Base-by-base conservation (phyloP, 1,140 invertebrate genomes). In the Anoplophora glabripennis region DNA sequence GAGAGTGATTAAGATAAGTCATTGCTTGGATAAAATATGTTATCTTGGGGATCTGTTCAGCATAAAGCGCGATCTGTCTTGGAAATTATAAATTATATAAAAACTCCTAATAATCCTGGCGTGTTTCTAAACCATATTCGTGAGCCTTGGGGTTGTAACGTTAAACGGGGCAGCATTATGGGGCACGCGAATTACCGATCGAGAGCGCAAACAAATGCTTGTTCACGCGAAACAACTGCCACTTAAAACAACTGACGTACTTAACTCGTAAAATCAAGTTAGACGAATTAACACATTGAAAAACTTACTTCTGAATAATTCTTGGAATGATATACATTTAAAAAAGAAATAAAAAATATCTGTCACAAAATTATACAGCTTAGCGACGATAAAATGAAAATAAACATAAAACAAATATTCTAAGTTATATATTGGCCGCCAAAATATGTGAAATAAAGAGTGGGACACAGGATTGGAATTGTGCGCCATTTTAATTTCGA, bases 151-250 rank as follows among this genome's bases (percentile, higher is more conserved):
- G 69, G 70, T 69, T 74, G 72, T 74, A 74, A 74, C 67, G 71
- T 73, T 74, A 74, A 74, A 74, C 72, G 71, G 71, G 71, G 64
- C 70, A 57, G 64, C 68, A 69, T 73, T 74, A 71, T 66, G 63
- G 69, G 65, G 68, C 73, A 75, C 73, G 73, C 73, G 71, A 75
- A 73, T 75, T 73, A 75, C 72, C 73, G 66, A 75, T 75, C 73
- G 69, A 70, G 69, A 72, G 72, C 72, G 70, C 72, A 73, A 72
- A 75, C 73, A 75, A 75, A 75, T 75, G 73, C 73, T 75, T 73
- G 72, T 73, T 75, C 73, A 75, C 73, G 73, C 72, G 71, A 75
- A 75, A 72, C 73, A 75, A 74, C 71, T 63, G 69, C 72, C 71
- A 74, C 72, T 74, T 74, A 71, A 56, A 68, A 69, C 69, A 69